Base-by-base conservation (phyloP, 2,113 vertebrate genomes). In the Lepisosteus oculatus region DNA sequence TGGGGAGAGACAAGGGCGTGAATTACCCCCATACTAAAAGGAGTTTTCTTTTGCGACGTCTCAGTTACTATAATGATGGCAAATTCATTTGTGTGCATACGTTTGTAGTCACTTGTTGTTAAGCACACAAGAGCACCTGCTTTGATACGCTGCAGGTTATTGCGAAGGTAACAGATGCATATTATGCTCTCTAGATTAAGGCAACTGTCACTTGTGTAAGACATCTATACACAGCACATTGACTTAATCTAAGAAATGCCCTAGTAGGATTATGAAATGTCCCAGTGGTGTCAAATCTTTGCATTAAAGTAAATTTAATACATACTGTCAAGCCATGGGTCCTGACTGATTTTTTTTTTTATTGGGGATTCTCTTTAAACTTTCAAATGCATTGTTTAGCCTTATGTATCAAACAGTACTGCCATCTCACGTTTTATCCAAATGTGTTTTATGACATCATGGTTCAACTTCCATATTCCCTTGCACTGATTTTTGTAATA, bases 331-430 rank as follows among this genome's bases (percentile, higher is more conserved):
- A 14, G 64, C n/a, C n/a, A 42, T n/a, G 43, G 64, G 44, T 66
- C 43, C n/a, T 43, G 64, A 43, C n/a, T 8, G 64, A 29, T 29
- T 29, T 29, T 29, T n/a, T 44, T 51, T 55, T 51, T 68, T 47
- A 54, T 14, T 55, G 15, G 12, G 66, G 66, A 55, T 29, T 15
- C 41, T 14, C 47, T 17, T 68, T 54, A 54, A 68, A 54, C 7
- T 68, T 55, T 14, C 45, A 15, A 41, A 68, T 68, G n/a, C 29
- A 68, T 55, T n/a, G 29, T 51, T 68, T 11, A 68, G 51, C 45
- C 15, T 55, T 68, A 54, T 8, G 43, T 15, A 29, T 68, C 13
- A 68, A n/a, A 13, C 51, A 12, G 51, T 54, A 51, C 64, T 66
- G 45, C 45, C 66, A 47, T 54, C 45, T 68, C 55, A 15, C 44